These are phyloP conservation scores for Tragulus kanchil DNA, from an alignment of 2,113 vertebrate genomes.

Conservation along the genomic window DNA sequence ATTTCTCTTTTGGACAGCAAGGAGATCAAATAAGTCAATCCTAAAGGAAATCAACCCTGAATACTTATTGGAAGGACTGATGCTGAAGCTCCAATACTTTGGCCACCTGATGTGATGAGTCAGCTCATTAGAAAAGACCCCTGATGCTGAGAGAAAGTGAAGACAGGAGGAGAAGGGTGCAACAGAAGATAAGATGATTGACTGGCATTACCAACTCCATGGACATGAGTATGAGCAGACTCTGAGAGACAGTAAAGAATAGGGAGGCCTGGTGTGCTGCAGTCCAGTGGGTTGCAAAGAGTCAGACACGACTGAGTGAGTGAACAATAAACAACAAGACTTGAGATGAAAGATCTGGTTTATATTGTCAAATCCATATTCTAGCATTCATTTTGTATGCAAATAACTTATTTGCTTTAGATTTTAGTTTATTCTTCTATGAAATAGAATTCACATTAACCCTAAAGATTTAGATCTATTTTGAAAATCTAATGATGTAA, in stretches of 20 bases:
- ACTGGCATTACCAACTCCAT: background rate
- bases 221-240: background rate
- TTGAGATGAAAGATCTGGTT: background rate
- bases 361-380: background rate
- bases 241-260: background rate
- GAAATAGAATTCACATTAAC: background rate
- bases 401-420: background rate
- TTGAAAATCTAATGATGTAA: conserved; percentile 21
- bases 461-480: background rate
- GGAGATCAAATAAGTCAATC: background rate
- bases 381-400: background rate
- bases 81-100: background rate
- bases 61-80: background rate
- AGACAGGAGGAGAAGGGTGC: background rate
- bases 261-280: background rate
- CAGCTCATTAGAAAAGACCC: background rate
- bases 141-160: background rate
- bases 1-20: background rate
- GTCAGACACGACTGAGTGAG: background rate
- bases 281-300: background rate
- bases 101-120: background rate
- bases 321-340: no score
- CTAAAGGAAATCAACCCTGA: background rate
- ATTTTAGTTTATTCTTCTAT: background rate
- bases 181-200: background rate